These are phyloP conservation scores for Patiria pectinifera DNA, from an alignment of 53 echinoderm and acorn worm species.

Conservation along the genomic window DNA sequence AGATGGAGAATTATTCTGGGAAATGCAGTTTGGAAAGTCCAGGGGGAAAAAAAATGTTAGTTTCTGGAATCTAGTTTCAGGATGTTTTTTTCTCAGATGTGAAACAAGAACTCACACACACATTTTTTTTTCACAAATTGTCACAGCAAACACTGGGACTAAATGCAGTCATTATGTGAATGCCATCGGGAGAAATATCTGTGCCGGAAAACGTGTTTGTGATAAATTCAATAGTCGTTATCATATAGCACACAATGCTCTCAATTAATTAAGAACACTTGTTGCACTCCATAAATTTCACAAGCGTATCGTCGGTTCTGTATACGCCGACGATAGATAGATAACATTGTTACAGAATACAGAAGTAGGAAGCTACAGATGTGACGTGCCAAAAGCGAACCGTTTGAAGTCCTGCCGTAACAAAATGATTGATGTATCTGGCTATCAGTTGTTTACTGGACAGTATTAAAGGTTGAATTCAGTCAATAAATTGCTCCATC, in stretches of 20 bases:
- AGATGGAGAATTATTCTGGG: no score
- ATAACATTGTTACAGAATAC: background rate
- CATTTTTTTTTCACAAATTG: no score
- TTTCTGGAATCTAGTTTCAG: no score
- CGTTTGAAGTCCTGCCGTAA: background rate
- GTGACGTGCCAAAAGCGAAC: background rate
- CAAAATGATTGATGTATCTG: conserved; percentile 2
- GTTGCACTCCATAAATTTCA: background rate
- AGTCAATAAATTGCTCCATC: conserved; percentile 19
- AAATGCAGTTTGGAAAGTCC: no score
- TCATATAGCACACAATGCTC: background rate
- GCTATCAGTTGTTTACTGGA: conserved; percentile 13
- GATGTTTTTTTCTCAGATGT: no score
- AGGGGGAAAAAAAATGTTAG: no score
- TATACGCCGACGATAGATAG: background rate
- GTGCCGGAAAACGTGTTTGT: background rate
- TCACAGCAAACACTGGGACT: no score
- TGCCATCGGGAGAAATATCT: no score
- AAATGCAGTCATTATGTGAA: no score
- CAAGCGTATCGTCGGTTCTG: background rate
- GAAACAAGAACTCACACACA: no score
- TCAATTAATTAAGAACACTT: background rate
- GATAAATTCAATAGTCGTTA: background rate
- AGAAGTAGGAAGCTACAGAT: background rate
- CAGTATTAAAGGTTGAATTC: conserved; percentile 16